Conservation (phyloP, 2,113 vertebrate genomes). For the Struthio camelus region DNA sequence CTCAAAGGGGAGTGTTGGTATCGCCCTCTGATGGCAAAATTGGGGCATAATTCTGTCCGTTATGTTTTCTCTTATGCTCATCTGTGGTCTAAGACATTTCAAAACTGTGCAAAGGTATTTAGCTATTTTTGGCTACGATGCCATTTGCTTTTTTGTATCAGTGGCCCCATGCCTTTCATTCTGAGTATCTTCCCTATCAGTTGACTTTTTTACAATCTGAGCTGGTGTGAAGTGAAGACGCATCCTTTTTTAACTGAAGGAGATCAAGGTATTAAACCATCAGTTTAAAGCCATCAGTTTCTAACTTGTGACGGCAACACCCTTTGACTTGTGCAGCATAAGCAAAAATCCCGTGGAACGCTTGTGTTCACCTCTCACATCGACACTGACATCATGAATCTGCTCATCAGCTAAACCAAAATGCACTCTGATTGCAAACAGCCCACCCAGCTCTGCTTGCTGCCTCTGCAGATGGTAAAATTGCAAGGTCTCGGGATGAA, state of each 20-base stretch:
- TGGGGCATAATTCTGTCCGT: neutral
- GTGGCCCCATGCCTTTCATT: neutral
- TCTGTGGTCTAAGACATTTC: neutral
- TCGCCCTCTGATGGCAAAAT: constrained; percentile 61
- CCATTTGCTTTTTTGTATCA: neutral
- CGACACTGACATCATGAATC: constrained; percentile 55
- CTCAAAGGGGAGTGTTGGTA: constrained; percentile 32
- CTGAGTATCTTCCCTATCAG: constrained; percentile 35
- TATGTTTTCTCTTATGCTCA: neutral
- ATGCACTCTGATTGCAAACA: constrained; percentile 64
- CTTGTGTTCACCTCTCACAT: constrained; percentile 64
- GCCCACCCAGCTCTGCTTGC: constrained; percentile 40
- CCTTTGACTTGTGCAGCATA: constrained; percentile 54
- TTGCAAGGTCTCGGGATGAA: constrained; percentile 66
- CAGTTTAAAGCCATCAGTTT: constrained; percentile 59
- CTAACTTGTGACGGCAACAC: constrained; percentile 48
- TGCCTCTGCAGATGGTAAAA: constrained; percentile 67
- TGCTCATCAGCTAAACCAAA: constrained; percentile 63
- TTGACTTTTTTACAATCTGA: constrained; percentile 61
- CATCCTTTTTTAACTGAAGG: constrained; percentile 52
- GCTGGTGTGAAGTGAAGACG: constrained; percentile 37
- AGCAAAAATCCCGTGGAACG: constrained; percentile 41
- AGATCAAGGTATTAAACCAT: constrained; percentile 61
- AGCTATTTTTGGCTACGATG: neutral
- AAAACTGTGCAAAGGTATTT: neutral